Evolutionary conservation across 2,888 invertebrate genomes (phyloP).

Genomic region (Tenthredo notha): DNA sequence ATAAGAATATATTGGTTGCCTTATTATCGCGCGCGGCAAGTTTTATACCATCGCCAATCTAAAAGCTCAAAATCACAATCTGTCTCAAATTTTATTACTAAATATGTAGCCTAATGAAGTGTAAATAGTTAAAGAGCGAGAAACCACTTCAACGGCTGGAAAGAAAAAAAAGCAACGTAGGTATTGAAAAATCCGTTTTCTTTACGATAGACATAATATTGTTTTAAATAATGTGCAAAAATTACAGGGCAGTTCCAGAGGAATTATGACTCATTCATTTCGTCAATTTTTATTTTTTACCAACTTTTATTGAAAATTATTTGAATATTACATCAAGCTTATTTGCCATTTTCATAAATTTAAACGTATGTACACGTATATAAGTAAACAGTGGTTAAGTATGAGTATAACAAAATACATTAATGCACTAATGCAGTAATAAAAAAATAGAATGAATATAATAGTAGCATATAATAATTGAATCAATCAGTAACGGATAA

Average conservation of each 20-base stretch:
- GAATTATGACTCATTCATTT: background rate
- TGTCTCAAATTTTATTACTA: too few relatives aligned
- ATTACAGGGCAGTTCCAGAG: background rate
- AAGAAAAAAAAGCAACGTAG: too few relatives aligned
- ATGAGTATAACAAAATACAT: background rate
- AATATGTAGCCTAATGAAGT: too few relatives aligned
- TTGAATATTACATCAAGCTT: background rate
- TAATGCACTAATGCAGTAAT: background rate
- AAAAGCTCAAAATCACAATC: too few relatives aligned
- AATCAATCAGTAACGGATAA: background rate
- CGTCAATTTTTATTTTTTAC: background rate
- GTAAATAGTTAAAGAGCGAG: too few relatives aligned
- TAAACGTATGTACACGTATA: background rate
- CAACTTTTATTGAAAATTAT: background rate
- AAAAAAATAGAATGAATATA: background rate
- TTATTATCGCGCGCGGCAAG: too few relatives aligned
- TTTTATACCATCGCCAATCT: too few relatives aligned
- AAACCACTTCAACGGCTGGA: too few relatives aligned
- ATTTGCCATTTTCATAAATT: background rate
- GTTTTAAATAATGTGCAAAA: too few relatives aligned
- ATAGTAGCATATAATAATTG: background rate
- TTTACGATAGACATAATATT: too few relatives aligned
- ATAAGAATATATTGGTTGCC: too few relatives aligned
- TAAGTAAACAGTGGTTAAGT: background rate
- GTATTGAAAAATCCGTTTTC: too few relatives aligned